These are phyloP conservation scores for Rhynchonycteris naso DNA, from an alignment of 2,797 vertebrate genomes.

Conservation along the genomic window DNA sequence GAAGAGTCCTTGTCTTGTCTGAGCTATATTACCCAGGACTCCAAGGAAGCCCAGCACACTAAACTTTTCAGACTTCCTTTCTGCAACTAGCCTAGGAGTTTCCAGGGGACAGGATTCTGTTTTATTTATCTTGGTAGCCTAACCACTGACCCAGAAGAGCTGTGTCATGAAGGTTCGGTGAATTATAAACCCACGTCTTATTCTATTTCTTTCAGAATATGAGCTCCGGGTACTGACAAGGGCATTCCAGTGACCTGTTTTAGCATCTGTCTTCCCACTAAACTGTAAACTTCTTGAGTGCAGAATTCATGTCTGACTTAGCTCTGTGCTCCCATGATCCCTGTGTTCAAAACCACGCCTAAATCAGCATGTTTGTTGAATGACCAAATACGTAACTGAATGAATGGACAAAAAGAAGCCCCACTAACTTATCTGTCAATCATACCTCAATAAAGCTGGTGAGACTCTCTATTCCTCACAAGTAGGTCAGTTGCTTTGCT, in stretches of 20 bases:
- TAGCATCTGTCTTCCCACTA: background rate
- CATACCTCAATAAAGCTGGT: background rate
- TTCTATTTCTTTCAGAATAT: background rate
- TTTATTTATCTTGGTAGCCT: background rate
- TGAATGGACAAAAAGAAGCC: background rate
- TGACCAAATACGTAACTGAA: background rate
- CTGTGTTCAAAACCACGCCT: background rate
- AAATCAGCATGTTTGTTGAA: background rate
- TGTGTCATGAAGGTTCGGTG: background rate
- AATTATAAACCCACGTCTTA: background rate
- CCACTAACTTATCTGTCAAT: background rate
- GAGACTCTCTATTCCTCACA: background rate
- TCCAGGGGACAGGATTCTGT: background rate
- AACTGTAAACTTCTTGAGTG: background rate
- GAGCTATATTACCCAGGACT: background rate
- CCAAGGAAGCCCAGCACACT: background rate
- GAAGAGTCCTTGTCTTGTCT: background rate
- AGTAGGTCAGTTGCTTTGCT: background rate
- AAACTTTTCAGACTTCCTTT: background rate
- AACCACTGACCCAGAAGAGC: background rate
- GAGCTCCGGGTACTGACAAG: background rate
- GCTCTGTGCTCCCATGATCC: background rate
- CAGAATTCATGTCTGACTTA: background rate
- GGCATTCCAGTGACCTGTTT: background rate
- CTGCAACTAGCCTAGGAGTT: background rate